These are phyloP conservation scores for Hypanus sabinus DNA, from an alignment of 2,113 vertebrate species.

Conservation along the genomic window DNA sequence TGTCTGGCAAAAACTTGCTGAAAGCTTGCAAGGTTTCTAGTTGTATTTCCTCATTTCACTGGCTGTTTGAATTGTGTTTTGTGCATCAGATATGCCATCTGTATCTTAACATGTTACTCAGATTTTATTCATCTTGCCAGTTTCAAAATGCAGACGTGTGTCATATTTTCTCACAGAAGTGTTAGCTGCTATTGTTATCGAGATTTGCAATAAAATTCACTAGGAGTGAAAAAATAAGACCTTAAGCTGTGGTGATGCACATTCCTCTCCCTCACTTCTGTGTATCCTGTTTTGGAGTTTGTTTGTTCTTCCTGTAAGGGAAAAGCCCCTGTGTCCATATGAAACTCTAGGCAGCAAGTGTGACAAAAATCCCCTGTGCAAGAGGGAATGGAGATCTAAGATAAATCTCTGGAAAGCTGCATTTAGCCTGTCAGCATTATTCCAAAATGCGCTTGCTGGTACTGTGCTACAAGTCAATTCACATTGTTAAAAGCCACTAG, in stretches of 20 bases:
- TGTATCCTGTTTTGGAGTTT: neutral
- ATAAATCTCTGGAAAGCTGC: neutral
- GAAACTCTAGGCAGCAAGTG: too few relatives aligned
- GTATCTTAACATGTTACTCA: neutral
- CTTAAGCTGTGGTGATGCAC: neutral
- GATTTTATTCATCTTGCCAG: neutral
- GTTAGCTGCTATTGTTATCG: neutral
- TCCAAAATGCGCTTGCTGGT: neutral
- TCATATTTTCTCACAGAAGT: neutral
- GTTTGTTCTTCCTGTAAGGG: neutral
- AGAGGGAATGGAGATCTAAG: neutral
- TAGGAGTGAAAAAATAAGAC: neutral
- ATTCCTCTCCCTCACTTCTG: neutral
- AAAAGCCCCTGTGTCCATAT: neutral
- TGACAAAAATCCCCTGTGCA: neutral
- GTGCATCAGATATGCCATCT: neutral
- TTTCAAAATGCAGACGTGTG: neutral
- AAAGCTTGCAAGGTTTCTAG: too few relatives aligned
- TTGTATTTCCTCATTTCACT: neutral
- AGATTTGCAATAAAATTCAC: neutral
- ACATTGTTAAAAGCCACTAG: too few relatives aligned
- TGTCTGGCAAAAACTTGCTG: too few relatives aligned
- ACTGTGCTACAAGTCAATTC: neutral
- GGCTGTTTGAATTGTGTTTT: neutral
- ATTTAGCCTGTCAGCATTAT: neutral